Evolutionary conservation across 2,888 invertebrate species (phyloP).

Genomic region (Limnephilus auricula): DNA sequence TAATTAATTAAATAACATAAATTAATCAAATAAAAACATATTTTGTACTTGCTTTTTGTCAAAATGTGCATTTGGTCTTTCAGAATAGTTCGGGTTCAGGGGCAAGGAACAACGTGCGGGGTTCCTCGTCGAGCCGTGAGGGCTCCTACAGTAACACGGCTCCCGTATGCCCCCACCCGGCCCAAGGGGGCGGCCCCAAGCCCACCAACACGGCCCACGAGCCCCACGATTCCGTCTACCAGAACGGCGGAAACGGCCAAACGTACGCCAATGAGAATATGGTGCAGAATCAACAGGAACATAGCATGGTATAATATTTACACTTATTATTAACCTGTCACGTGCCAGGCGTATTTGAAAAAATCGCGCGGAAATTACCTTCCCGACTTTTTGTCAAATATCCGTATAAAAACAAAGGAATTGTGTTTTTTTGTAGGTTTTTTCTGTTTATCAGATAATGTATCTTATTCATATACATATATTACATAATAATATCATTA

Average conservation of each 20-base stretch:
- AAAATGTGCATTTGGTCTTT: not conserved
- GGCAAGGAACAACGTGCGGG: constrained; percentile 46
- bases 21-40: no score
- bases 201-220: constrained; percentile 54
- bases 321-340: no score
- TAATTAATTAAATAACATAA: no score
- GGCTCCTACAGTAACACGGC: constrained; percentile 36
- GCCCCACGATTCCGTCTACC: constrained; percentile 39
- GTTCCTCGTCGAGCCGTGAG: constrained; percentile 45
- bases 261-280: constrained; percentile 38
- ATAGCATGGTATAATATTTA: constrained; percentile 34
- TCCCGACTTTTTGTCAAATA: no score
- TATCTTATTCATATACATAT: no score
- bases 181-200: constrained; percentile 21
- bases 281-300: constrained; percentile 34
- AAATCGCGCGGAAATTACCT: no score
- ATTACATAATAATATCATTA: no score
- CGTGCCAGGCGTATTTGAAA: no score
- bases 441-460: no score
- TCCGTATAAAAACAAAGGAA: no score
- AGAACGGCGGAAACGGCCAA: constrained; percentile 33
- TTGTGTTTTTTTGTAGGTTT: no score
- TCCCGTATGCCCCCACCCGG: constrained; percentile 48
- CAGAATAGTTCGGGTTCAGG: constrained; percentile 46
- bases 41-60: no score